Conservation (phyloP, 2,113 vertebrate genomes). For the Cyrtonyx montezumae region DNA sequence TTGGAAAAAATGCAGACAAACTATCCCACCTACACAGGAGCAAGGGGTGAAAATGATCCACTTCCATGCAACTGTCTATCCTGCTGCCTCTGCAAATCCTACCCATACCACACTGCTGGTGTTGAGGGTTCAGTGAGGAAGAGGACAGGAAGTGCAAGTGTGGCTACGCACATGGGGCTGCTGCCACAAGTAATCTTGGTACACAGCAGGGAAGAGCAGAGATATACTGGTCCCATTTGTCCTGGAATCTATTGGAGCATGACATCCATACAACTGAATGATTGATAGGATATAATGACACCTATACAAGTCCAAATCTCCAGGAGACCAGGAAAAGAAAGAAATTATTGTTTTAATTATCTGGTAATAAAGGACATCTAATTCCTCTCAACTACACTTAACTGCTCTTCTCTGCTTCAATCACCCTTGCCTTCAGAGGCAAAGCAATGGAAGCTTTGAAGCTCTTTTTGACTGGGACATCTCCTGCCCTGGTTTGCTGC, state of each 20-base stretch:
- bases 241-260: too few relatives aligned
- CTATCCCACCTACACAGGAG: neutral
- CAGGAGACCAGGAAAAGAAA: neutral
- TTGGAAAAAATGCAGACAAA: neutral
- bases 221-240: neutral
- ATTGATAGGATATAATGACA: neutral
- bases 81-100: neutral
- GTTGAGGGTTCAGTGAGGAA: neutral
- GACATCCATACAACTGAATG: neutral
- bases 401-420: neutral
- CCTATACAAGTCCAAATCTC: neutral
- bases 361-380: neutral
- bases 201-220: neutral
- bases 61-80: neutral
- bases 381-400: neutral
- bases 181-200: neutral
- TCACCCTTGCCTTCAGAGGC: neutral
- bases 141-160: neutral
- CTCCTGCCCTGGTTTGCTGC: neutral
- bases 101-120: accelerated
- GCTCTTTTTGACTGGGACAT: neutral
- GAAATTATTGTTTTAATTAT: neutral
- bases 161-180: neutral
- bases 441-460: neutral
- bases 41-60: neutral